Percentiles rank a stretch among this genome's conserved stretches.
phyloP scores from a whole-genome alignment of 2,888 invertebrate genomes.

The Leptinotarsa haldemani region DNA sequence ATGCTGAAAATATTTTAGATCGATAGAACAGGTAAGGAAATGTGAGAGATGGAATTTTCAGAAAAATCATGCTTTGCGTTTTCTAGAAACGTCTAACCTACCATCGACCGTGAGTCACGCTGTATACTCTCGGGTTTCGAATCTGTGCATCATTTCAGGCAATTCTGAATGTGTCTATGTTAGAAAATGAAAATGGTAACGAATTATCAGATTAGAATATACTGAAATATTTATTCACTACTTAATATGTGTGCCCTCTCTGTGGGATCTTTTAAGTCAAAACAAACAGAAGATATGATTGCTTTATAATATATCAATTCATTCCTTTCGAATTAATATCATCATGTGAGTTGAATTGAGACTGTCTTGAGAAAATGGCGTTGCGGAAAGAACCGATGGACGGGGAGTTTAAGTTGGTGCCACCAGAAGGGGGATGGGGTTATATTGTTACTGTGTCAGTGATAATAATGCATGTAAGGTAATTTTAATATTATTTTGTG shows the following conservation, averaged over 20 bases:
- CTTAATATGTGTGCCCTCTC: background rate
- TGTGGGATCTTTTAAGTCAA: background rate
- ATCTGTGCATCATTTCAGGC: too few species aligned
- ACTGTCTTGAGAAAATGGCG: background rate
- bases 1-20: too few species aligned
- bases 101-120: too few species aligned
- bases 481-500: background rate
- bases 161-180: background rate
- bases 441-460: conserved; percentile 34
- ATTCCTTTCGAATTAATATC: background rate
- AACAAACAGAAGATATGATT: conserved; percentile 11
- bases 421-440: conserved; percentile 51
- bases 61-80: too few species aligned
- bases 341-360: conserved; percentile 1
- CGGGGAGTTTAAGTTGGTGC: conserved; percentile 48
- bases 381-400: background rate
- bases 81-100: too few species aligned
- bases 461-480: conserved; percentile 29
- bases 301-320: background rate
- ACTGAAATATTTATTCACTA: conserved; percentile 9
- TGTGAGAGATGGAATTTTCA: too few species aligned
- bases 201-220: conserved; percentile 17
- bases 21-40: too few species aligned
- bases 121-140: too few species aligned
- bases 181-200: background rate